These are phyloP conservation scores for Onychomys torridus DNA, from an alignment of 2,797 vertebrate species.

Conservation along the genomic window DNA sequence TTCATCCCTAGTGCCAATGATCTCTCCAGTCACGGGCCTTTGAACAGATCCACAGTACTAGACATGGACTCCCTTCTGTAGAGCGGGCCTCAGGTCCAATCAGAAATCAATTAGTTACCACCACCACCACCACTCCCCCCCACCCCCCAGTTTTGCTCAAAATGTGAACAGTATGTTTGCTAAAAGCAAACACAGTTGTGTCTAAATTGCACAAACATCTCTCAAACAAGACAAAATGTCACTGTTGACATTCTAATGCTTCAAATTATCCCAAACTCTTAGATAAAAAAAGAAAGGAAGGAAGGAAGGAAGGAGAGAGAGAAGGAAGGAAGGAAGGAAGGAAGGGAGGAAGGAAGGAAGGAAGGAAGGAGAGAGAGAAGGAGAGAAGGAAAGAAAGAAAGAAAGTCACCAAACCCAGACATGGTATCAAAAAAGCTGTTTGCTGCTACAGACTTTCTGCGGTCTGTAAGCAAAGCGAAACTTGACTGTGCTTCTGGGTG, in stretches of 20 bases:
- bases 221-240: slow-evolving; percentile 73
- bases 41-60: not conserved
- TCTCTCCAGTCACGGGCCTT: not conserved
- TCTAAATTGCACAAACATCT: slow-evolving; percentile 69
- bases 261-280: slow-evolving; percentile 65
- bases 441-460: slow-evolving; percentile 57
- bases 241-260: slow-evolving; percentile 67
- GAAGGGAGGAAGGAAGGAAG: too few relatives aligned
- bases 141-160: slow-evolving; percentile 75
- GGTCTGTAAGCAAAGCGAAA: slow-evolving; percentile 66
- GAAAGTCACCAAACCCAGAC: not conserved
- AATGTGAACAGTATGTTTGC: slow-evolving; percentile 81
- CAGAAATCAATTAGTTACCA: not conserved
- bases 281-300: not conserved
- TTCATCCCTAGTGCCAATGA: not conserved
- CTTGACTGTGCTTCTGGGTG: slow-evolving; percentile 68
- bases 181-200: slow-evolving; percentile 80
- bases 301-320: too few relatives aligned
- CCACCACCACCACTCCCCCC: too few relatives aligned
- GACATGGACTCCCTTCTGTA: not conserved
- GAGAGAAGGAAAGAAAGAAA: too few relatives aligned
- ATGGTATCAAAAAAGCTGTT: slow-evolving; percentile 48
- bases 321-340: too few relatives aligned
- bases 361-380: too few relatives aligned
- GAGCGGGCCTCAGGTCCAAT: not conserved